Evolutionary conservation across 2,113 vertebrate species (phyloP), one percentile per base, ranked within the genome.

Genomic region (Phainopepla nitens): DNA sequence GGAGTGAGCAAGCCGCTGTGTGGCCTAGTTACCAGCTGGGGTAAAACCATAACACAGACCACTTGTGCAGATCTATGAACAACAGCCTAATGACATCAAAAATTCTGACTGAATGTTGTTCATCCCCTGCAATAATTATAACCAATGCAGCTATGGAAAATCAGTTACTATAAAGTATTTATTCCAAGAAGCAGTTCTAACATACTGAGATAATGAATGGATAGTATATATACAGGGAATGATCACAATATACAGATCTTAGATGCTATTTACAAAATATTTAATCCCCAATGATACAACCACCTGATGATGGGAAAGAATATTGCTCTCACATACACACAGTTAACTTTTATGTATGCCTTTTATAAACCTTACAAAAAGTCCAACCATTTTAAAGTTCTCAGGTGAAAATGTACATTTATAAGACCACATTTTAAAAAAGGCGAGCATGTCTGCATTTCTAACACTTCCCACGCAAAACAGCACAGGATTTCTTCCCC

Each of bases 251-350:
- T 61, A 92, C 44, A 96, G 28, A 92, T 75, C 11, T 75, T 90
- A 64, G 70, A 88, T 10, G 29, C 4, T 94, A 94, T 96, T 86
- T 95, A 97, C 96, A 97, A 83, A 71, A 64, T 49, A 65, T 82
- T 83, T 81, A 64, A 87, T 58, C 62, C 53, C 36, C 78, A 66
- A 4, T 33, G 65, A 88, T n/a, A 51, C 23, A 61, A 85, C 36
- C 1, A 10, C 81, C 82, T 61, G 27, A 69, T 6, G 7, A 36
- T 7, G 16, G 64, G 66, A 65, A 70, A 42, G 22, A 88, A 57
- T 15, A 70, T 1, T 72, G 22, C 57, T 77, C 47, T 75, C 51
- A 91, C 49, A 91, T 62, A 53, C 36, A 78, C 0, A 0, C 51
- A 33, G 29, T 87, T 75, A 90, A 82, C 25, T 17, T n/a, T n/a